Evolutionary conservation across 2,888 invertebrate species (phyloP), one percentile per base, ranked within the genome.

Genomic region (Epinotia brunnichana): DNA sequence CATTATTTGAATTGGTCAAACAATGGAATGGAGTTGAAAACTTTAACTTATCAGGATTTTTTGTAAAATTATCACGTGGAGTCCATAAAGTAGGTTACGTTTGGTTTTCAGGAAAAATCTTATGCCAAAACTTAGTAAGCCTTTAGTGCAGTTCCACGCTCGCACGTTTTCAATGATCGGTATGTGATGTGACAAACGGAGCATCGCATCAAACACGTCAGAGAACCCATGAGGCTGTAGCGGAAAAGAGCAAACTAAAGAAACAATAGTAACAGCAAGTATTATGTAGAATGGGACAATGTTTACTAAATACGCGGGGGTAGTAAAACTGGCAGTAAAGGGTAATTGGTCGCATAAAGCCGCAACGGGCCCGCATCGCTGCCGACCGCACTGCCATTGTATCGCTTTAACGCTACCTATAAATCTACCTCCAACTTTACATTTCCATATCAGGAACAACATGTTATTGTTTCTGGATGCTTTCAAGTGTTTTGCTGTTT

Each of bases 331-430:
- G 75, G 76, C 80, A 77, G 82, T 81, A 83, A 85, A 82, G 77
- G 81, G 81, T 86, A 86, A 89, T 89, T 85, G 86, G 81, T 78
- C 81, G 81, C 78, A 78, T 81, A 84, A 83, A 85, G 83, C 76
- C 76, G 74, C 79, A 80, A 77, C 81, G 87, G 83, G 85, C 90
- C 91, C 90, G 89, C 90, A 90, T 90, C 73, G 71, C 73, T 61
- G 76, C 79, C 79, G 77, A 81, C 83, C 82, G 78, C 83, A 81
- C 74, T 5, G 48, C 84, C 81, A 86, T 87, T 88, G 87, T 87
- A 80, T 51, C 41, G 74, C 74, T 83, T 80, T 78, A 82, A 78
- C 78, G 78, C 80, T 81, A 79, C 77, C 84, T 81, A 86, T 86
- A 87, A 87, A 85, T 80, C 83, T 82, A 77, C 79, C 81, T 79